Base-by-base conservation (phyloP, 2,888 invertebrate genomes). In the Andrena bucephala region DNA sequence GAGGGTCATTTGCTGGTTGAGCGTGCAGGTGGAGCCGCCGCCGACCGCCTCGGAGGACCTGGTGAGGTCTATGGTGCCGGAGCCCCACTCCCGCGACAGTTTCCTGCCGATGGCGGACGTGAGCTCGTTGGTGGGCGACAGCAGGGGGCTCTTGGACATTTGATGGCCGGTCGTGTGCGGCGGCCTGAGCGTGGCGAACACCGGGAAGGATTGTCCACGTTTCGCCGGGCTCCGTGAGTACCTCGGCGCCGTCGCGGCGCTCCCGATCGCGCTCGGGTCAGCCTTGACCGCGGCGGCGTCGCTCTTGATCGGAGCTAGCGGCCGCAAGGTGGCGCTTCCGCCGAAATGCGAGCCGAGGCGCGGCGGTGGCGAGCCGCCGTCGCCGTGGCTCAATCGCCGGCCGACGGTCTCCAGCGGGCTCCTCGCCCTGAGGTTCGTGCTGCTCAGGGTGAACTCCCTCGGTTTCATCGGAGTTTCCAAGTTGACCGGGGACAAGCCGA, bases 381-480 rank as follows among this genome's bases (percentile, higher is more conserved):
- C 93, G 0, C 94, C 94, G 79, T 94, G 94, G 65, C 94, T 93
- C 59, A 94, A 77, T 69, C 94, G 89, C 10, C 94, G 90, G 24
- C 94, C 94, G 1, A 94, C 94, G 1, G 93, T 92, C 65, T 94
- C 94, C 52, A 94, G 63, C 0, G 94, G 94, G 69, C 94, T 94
- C 13, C 94, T 89, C 10, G 93, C 93, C 5, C 93, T 82, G 1
- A 94, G 87, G 82, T 94, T 94, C 7, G 93, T 94, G 63, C 89
- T 94, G 89, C 94, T 94, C 27, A 94, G 81, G 0, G 94, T 94
- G 77, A 93, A 94, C 60, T 94, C 94, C 13, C 92, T 89, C 0
- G 94, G 94, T 42, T 93, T 93, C 88, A 92, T 92, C 3, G 91
- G 90, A 0, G 91, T 86, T 13, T 93, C 93, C 16, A 93, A 85